A percentile compares a stretch with the other conserved stretches of the same genome.
These are phyloP conservation scores for Carcinoscorpius rotundicauda DNA, from an alignment of 1,140 invertebrate species.

Conservation along the genomic window DNA sequence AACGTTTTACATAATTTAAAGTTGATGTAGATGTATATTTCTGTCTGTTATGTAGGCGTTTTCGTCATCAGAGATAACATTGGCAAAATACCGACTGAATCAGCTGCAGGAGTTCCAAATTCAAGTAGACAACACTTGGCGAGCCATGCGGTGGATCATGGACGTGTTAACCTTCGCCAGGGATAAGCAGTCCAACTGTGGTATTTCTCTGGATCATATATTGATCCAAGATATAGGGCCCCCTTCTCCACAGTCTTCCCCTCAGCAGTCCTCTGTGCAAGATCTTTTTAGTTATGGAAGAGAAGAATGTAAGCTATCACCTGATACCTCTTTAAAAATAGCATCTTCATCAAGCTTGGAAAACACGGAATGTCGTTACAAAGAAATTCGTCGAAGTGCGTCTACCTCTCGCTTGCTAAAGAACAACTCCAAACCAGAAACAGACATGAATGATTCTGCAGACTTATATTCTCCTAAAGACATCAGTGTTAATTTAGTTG, in stretches of 20 bases:
- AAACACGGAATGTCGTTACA: too few relatives aligned
- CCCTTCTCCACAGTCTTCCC: conserved; percentile 14
- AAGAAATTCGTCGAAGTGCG: conserved; percentile 19
- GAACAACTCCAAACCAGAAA: not conserved
- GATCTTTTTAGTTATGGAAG: not conserved
- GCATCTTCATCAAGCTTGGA: too few relatives aligned
- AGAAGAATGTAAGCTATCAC: not conserved
- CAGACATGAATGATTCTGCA: too few relatives aligned
- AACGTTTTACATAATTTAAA: not conserved
- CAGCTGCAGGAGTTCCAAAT: conserved; percentile 68
- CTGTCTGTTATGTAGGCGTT: conserved; percentile 51
- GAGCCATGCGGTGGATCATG: conserved; percentile 84
- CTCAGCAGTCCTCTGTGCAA: conserved; percentile 6
- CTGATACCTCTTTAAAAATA: too few relatives aligned
- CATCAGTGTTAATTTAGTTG: too few relatives aligned
- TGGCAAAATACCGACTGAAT: conserved; percentile 67
- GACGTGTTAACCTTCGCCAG: conserved; percentile 84
- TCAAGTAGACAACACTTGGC: conserved; percentile 75
- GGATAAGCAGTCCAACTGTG: conserved; percentile 47
- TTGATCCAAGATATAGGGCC: conserved; percentile 19
- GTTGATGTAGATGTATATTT: not conserved
- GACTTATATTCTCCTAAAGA: too few relatives aligned
- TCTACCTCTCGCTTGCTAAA: conserved; percentile 20
- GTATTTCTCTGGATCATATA: conserved; percentile 26
- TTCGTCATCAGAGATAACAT: conserved; percentile 68